Evolutionary conservation across 2,113 vertebrate genomes (phyloP).

Genomic region (Hemiprocne comata): DNA sequence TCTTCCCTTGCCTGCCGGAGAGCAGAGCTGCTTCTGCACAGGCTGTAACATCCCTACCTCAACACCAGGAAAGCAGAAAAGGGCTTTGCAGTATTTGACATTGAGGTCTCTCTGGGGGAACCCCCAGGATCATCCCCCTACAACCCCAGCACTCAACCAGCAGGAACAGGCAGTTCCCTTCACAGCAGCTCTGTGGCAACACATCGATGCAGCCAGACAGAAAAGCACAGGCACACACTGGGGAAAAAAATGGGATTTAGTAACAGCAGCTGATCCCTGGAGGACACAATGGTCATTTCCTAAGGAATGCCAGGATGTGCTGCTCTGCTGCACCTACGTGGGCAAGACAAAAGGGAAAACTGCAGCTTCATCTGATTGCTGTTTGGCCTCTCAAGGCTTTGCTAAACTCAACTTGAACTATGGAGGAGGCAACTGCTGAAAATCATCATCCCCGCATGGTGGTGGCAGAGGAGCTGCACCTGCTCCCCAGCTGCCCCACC

Average conservation of each 20-base stretch:
- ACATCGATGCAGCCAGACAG: accelerated
- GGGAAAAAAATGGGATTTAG: accelerated
- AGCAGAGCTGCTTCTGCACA: background rate
- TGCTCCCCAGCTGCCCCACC: background rate
- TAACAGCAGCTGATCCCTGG: background rate
- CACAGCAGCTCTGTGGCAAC: constrained; percentile 67
- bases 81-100: constrained; percentile 79
- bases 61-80: constrained; percentile 75
- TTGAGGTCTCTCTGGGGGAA: constrained; percentile 79
- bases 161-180: constrained; percentile 76
- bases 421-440: background rate
- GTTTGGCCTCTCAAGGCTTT: accelerated
- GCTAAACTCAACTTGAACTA: background rate
- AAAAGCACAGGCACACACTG: background rate
- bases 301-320: background rate
- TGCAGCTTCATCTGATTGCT: background rate
- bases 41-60: constrained; percentile 60
- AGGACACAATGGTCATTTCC: background rate
- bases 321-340: background rate
- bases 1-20: accelerated
- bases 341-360: background rate
- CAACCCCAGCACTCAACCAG: constrained; percentile 74
- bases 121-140: constrained; percentile 66
- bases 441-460: accelerated
- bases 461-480: background rate